phyloP scores from a whole-genome alignment of 2,888 invertebrate species.

The Meganola albula region DNA sequence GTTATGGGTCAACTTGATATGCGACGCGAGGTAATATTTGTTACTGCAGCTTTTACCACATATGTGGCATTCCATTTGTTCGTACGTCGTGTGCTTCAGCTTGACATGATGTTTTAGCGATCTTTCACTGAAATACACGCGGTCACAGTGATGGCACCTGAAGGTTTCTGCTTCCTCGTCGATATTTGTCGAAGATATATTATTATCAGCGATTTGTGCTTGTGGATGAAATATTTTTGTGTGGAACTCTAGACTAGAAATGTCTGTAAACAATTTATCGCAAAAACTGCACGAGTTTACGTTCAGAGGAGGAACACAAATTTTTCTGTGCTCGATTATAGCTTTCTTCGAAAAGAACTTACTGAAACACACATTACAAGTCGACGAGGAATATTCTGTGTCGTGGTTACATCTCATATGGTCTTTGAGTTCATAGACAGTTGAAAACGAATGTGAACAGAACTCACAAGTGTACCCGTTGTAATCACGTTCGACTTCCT shows the following conservation, averaged over 20 bases:
- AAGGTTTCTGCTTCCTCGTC: conserved; percentile 36
- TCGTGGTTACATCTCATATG: conserved; percentile 52
- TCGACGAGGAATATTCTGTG: conserved; percentile 43
- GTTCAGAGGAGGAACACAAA: conserved; percentile 47
- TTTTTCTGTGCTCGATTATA: conserved; percentile 42
- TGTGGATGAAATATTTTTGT: conserved; percentile 56
- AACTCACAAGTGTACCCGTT: conserved; percentile 47
- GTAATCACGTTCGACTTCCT: conserved; percentile 14
- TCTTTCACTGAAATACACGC: conserved; percentile 54
- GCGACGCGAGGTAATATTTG: conserved; percentile 57
- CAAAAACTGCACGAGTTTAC: conserved; percentile 51
- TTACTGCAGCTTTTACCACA: conserved; percentile 58
- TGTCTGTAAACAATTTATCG: conserved; percentile 58
- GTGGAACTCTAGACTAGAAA: conserved; percentile 57
- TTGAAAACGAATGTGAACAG: conserved; percentile 38
- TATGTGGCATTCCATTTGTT: conserved; percentile 44
- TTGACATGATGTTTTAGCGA: conserved; percentile 61
- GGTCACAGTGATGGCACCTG: conserved; percentile 48
- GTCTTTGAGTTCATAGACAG: conserved; percentile 48
- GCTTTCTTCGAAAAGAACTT: conserved; percentile 54
- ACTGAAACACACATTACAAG: conserved; percentile 59
- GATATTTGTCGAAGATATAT: conserved; percentile 40
- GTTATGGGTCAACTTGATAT: conserved; percentile 56
- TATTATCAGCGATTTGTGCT: conserved; percentile 50
- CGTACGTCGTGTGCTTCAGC: conserved; percentile 52